Evolutionary conservation across 2,797 vertebrate genomes (phyloP).

Genomic region (Pseudochromis fuscus): DNA sequence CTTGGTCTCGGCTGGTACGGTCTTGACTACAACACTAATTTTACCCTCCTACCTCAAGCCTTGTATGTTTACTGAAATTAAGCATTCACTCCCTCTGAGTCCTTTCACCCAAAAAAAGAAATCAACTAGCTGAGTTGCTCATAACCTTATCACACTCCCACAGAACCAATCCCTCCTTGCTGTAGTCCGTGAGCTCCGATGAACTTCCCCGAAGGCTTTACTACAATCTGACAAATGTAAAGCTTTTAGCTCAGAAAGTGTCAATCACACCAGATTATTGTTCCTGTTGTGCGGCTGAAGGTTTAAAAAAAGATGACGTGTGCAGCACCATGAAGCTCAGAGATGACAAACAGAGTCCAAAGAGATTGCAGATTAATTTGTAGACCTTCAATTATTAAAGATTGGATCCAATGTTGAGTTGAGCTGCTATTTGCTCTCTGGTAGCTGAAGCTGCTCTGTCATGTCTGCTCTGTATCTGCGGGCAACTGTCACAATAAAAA

Average conservation of each 20-base stretch:
- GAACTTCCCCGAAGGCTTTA: slow-evolving; percentile 55
- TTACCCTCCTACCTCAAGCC: too few relatives aligned
- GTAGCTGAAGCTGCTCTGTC: neutral
- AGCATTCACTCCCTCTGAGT: slow-evolving; percentile 14
- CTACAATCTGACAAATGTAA: slow-evolving; percentile 54
- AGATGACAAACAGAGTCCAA: slow-evolving; percentile 40
- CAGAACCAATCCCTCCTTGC: slow-evolving; percentile 34
- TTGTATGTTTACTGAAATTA: slow-evolving; percentile 17
- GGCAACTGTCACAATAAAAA: slow-evolving; percentile 10
- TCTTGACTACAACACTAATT: too few relatives aligned
- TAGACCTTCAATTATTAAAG: slow-evolving; percentile 51
- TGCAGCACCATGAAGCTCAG: slow-evolving; percentile 11
- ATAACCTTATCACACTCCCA: slow-evolving; percentile 50
- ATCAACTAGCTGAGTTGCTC: slow-evolving; percentile 29
- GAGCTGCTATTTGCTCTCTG: slow-evolving; percentile 1
- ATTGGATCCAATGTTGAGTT: slow-evolving; percentile 27
- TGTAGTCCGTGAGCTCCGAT: slow-evolving; percentile 47
- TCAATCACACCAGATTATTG: slow-evolving; percentile 63
- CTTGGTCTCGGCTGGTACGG: too few relatives aligned
- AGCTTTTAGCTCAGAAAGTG: slow-evolving; percentile 44
- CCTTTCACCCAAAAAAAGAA: slow-evolving; percentile 22
- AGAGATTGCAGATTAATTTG: slow-evolving; percentile 36
- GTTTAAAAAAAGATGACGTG: slow-evolving; percentile 40
- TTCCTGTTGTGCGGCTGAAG: slow-evolving; percentile 42
- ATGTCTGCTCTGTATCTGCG: slow-evolving; percentile 16